A percentile compares a stretch with the other conserved stretches of the same genome.
These are phyloP conservation scores for Pleuronectes platessa DNA, from an alignment of 2,113 vertebrate genomes.

Conservation along the genomic window DNA sequence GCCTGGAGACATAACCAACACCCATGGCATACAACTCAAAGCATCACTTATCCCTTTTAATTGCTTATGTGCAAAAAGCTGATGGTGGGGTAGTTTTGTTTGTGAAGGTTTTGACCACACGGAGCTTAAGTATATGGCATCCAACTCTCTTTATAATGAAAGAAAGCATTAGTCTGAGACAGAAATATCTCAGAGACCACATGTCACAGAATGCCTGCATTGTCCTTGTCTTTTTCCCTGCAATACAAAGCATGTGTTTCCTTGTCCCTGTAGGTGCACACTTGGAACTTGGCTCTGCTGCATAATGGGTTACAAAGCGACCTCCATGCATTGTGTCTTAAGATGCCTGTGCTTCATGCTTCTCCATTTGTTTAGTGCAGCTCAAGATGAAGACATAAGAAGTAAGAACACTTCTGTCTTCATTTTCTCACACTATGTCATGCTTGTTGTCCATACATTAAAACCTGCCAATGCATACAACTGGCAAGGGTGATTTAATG, in stretches of 20 bases:
- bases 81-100: slow-evolving; percentile 1
- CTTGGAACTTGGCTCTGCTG: slow-evolving; percentile 73
- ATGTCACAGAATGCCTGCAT: slow-evolving; percentile 45
- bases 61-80: neutral
- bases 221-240: slow-evolving; percentile 47
- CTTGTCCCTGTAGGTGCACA: slow-evolving; percentile 78
- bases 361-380: slow-evolving; percentile 81
- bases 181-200: slow-evolving; percentile 37
- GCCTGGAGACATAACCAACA: neutral
- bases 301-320: slow-evolving; percentile 81
- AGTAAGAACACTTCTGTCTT: slow-evolving; percentile 88
- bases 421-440: slow-evolving; percentile 57
- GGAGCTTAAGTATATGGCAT: slow-evolving; percentile 7
- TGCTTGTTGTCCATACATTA: slow-evolving; percentile 57
- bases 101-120: neutral
- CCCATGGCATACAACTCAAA: neutral
- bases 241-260: slow-evolving; percentile 72
- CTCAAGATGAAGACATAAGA: slow-evolving; percentile 93
- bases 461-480: slow-evolving; percentile 28
- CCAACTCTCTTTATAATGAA: slow-evolving; percentile 7
- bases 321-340: slow-evolving; percentile 79
- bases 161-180: slow-evolving; percentile 19
- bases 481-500: slow-evolving; percentile 15
- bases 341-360: slow-evolving; percentile 83
- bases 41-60: neutral